Evolutionary conservation across 2,113 vertebrate species (phyloP).

Genomic region (Harpagus bidentatus): DNA sequence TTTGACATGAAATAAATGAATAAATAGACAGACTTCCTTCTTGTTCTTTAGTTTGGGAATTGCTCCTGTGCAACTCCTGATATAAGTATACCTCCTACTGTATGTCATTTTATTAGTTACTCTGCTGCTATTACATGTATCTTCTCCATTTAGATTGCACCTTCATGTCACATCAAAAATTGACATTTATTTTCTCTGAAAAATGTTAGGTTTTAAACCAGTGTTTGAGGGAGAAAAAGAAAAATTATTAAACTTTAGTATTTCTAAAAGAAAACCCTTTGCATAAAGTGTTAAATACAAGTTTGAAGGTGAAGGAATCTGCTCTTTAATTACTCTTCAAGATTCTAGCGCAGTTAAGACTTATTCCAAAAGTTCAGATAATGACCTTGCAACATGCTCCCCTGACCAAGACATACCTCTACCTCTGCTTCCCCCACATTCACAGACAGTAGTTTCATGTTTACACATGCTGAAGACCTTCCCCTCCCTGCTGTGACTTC

Average conservation of each 20-base stretch:
- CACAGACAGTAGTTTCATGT: background rate
- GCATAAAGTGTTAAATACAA: background rate
- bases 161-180: background rate
- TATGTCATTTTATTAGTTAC: background rate
- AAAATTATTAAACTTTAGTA: background rate
- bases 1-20: background rate
- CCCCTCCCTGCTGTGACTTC: background rate
- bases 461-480: background rate
- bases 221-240: background rate
- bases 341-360: background rate
- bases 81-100: background rate
- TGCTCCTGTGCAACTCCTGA: background rate
- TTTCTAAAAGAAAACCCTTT: too few relatives aligned
- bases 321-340: background rate
- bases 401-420: background rate
- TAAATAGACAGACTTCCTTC: background rate
- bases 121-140: background rate
- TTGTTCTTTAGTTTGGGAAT: background rate
- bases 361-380: background rate
- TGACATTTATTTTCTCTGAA: background rate
- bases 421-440: background rate
- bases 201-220: background rate
- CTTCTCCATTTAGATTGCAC: background rate
- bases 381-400: fast-evolving
- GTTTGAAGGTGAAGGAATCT: background rate